Evolutionary conservation across 1,140 invertebrate species (phyloP).

Genomic region (Lethrus apterus): DNA sequence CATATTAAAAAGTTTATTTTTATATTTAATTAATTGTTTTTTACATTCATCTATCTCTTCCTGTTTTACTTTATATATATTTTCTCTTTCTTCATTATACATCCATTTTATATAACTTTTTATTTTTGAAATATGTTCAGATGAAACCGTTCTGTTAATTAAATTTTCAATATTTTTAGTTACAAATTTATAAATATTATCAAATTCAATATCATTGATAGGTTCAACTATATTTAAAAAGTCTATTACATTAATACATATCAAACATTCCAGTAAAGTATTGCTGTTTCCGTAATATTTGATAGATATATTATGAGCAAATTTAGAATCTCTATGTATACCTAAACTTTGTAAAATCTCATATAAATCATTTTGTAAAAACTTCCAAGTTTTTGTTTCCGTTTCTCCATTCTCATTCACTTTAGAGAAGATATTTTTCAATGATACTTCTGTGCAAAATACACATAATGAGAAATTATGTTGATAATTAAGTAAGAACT

Average conservation of each 20-base stretch:
- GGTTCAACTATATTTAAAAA: too few species aligned
- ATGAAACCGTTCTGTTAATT: too few species aligned
- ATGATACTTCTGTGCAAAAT: constrained; percentile 49
- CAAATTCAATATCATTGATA: too few species aligned
- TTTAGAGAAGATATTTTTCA: constrained; percentile 27
- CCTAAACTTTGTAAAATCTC: constrained; percentile 46
- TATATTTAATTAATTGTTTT: constrained; percentile 19
- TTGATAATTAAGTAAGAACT: constrained; percentile 48
- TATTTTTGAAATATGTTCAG: not conserved
- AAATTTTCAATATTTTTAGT: too few species aligned
- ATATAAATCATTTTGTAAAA: constrained; percentile 43
- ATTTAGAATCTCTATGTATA: constrained; percentile 6
- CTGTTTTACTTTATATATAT: not conserved
- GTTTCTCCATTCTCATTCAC: constrained; percentile 2
- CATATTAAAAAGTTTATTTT: constrained; percentile 22
- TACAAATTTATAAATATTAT: too few species aligned
- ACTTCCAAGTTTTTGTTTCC: constrained; percentile 27
- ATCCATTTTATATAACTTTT: constrained; percentile 9
- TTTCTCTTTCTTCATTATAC: constrained; percentile 11
- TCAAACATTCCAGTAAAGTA: too few species aligned
- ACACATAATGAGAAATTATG: constrained; percentile 51
- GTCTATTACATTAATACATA: too few species aligned
- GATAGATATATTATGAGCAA: constrained; percentile 17
- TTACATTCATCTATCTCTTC: constrained; percentile 17
- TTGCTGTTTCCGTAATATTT: too few species aligned